phyloP scores from a whole-genome alignment of 2,888 invertebrate species.

The Brassicogethes aeneus region DNA sequence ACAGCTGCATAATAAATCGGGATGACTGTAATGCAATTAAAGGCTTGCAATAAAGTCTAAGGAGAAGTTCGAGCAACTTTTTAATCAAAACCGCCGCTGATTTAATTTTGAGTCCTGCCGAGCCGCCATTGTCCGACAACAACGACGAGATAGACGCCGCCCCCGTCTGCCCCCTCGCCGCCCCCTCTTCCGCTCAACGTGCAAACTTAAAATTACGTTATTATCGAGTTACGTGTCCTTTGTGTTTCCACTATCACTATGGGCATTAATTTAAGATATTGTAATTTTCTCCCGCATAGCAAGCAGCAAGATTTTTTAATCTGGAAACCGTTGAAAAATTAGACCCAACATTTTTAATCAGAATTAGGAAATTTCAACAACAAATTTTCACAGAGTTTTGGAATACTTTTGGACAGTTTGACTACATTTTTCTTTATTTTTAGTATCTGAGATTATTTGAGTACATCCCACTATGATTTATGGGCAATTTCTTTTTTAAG shows the following conservation, averaged over 20 bases:
- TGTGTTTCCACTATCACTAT: slow-evolving; percentile 8
- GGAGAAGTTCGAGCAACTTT: neutral
- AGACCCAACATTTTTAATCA: too few species aligned
- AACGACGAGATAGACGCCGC: too few species aligned
- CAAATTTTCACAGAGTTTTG: too few species aligned
- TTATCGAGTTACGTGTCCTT: slow-evolving; percentile 33
- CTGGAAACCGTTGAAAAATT: too few species aligned
- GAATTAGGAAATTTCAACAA: too few species aligned
- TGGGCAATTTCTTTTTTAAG: too few species aligned
- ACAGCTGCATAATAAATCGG: neutral
- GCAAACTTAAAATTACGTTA: slow-evolving; percentile 35
- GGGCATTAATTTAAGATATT: slow-evolving; percentile 1
- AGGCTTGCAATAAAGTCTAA: neutral
- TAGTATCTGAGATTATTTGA: too few species aligned
- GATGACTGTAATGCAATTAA: neutral
- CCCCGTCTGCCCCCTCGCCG: neutral
- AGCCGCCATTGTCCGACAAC: neutral
- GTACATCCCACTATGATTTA: too few species aligned
- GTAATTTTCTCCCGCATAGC: neutral
- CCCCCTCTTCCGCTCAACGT: slow-evolving; percentile 23
- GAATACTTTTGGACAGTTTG: too few species aligned
- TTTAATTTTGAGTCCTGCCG: neutral
- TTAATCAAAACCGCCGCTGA: slow-evolving; percentile 1
- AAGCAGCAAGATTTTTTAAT: too few species aligned
- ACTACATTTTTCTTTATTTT: too few species aligned